A percentile compares a stretch with the other conserved stretches of the same genome.
These are phyloP conservation scores for Sesia bembeciformis DNA, from an alignment of 2,888 invertebrate genomes.

Conservation along the genomic window DNA sequence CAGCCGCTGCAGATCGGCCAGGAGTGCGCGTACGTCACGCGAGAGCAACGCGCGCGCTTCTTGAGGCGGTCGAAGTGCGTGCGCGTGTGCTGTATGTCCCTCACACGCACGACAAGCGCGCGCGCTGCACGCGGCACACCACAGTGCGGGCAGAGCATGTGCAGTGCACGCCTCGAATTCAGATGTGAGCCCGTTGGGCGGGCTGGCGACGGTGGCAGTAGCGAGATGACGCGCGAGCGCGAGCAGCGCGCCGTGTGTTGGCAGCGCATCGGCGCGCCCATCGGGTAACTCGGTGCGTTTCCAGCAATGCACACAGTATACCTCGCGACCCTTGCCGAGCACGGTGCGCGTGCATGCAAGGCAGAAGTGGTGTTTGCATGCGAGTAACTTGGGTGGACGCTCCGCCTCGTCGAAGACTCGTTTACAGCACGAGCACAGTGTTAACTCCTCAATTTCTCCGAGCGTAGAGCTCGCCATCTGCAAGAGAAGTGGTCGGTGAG, in stretches of 20 bases:
- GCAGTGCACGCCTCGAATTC: conserved; percentile 70
- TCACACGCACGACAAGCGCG: conserved; percentile 80
- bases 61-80: conserved; percentile 79
- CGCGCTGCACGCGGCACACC: conserved; percentile 80
- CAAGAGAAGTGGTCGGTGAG: neutral
- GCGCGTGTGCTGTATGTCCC: conserved; percentile 77
- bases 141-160: conserved; percentile 82
- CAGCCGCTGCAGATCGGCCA: conserved; percentile 78
- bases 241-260: conserved; percentile 79
- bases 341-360: conserved; percentile 81
- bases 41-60: conserved; percentile 78
- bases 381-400: conserved; percentile 81
- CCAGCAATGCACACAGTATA: conserved; percentile 84
- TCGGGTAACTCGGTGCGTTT: conserved; percentile 81
- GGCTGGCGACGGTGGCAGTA: conserved; percentile 10
- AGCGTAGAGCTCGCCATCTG: conserved; percentile 76
- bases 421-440: conserved; percentile 84
- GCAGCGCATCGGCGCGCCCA: conserved; percentile 78
- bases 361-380: conserved; percentile 86
- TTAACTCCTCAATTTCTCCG: conserved; percentile 82
- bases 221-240: conserved; percentile 68
- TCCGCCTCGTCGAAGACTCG: conserved; percentile 83
- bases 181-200: conserved; percentile 20
- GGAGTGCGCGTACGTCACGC: conserved; percentile 40
- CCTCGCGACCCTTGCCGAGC: conserved; percentile 78